Evolutionary conservation across 2,113 vertebrate genomes (phyloP).

Genomic region (Bubo blakistoni): DNA sequence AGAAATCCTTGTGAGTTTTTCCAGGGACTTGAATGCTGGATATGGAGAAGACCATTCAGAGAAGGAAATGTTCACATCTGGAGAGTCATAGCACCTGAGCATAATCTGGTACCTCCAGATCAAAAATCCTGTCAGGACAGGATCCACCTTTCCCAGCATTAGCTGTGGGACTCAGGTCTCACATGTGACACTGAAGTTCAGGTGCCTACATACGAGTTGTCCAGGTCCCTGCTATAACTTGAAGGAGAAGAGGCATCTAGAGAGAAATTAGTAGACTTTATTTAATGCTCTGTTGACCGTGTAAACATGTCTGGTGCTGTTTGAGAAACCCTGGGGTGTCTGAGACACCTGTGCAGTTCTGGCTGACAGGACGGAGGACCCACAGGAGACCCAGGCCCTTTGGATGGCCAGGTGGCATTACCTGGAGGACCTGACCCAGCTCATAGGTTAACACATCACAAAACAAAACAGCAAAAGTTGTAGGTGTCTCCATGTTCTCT

Average conservation of each 20-base stretch:
- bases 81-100: too few relatives aligned
- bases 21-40: background rate
- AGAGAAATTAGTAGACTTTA: background rate
- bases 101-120: background rate
- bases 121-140: background rate
- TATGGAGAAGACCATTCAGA: background rate
- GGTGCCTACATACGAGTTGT: background rate
- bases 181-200: background rate
- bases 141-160: background rate
- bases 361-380: background rate
- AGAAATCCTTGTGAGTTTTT: background rate
- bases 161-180: background rate
- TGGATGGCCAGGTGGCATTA: background rate
- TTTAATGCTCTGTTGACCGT: background rate
- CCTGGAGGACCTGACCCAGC: background rate
- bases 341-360: background rate
- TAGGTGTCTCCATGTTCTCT: too few relatives aligned
- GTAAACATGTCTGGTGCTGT: background rate
- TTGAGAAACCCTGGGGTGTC: background rate
- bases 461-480: background rate
- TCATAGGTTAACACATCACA: background rate
- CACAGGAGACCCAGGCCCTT: background rate
- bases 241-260: rapidly evolving
- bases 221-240: background rate
- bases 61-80: background rate